These are phyloP conservation scores for Ailuropoda melanoleuca DNA, from an alignment of 2,113 vertebrate genomes.

Conservation along the genomic window DNA sequence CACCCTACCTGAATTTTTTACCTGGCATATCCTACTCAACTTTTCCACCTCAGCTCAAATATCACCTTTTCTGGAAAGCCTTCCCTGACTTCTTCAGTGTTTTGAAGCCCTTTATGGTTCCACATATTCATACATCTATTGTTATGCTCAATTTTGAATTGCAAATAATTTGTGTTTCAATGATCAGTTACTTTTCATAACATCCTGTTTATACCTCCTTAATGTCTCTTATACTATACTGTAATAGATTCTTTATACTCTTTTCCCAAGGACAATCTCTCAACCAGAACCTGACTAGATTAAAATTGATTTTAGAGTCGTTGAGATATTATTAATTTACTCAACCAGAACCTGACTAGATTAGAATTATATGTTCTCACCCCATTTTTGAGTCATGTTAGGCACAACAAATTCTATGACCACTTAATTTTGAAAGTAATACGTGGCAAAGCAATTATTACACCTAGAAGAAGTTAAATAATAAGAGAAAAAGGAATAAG, in stretches of 20 bases:
- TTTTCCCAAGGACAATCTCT: background rate
- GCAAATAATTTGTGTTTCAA: background rate
- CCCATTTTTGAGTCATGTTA: background rate
- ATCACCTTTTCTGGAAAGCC: background rate
- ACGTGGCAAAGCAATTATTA: background rate
- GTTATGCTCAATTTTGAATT: background rate
- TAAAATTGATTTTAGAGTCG: background rate
- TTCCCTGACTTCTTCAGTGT: background rate
- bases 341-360: background rate
- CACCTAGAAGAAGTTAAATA: background rate
- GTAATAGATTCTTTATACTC: background rate
- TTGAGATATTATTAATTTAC: background rate
- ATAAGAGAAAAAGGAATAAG: background rate
- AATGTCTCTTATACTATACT: background rate
- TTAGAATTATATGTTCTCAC: background rate
- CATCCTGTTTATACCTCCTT: background rate
- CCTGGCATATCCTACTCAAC: background rate
- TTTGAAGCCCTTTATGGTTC: background rate
- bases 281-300: background rate
- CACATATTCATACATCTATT: background rate
- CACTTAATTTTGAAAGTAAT: conserved; percentile 8
- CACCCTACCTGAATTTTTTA: background rate
- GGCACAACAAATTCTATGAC: background rate
- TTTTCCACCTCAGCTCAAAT: background rate
- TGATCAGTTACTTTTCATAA: background rate